phyloP scores from a whole-genome alignment of 53 echinoderm and acorn worm genomes.

The Echinometra lucunter region DNA sequence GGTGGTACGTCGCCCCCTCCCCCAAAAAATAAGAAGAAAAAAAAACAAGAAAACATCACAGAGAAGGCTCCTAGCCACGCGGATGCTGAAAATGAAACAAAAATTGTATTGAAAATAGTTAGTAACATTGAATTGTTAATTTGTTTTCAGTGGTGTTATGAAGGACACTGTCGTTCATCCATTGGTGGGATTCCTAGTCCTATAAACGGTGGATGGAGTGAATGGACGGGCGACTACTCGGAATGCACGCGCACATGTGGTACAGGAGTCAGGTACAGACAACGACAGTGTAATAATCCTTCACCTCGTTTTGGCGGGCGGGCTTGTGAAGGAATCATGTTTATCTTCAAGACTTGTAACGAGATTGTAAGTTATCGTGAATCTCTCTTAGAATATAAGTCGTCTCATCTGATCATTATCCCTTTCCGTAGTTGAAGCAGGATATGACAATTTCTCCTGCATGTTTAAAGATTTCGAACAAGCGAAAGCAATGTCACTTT shows the following conservation, averaged over 20 bases:
- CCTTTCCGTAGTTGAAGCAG: no score
- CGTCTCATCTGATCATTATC: no score
- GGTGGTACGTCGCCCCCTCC: no score
- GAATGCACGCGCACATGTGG: conserved; percentile 84
- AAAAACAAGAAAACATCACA: no score
- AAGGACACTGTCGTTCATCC: neutral
- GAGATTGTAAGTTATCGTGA: conserved; percentile 60
- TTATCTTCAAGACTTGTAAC: conserved; percentile 74
- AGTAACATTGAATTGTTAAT: neutral
- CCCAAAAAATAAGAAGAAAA: no score
- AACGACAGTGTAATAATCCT: conserved; percentile 81
- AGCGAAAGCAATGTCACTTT: no score
- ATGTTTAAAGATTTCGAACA: no score
- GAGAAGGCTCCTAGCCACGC: no score
- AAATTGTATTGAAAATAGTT: no score
- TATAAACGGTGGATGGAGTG: conserved; percentile 82
- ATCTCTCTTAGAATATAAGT: no score
- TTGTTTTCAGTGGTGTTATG: conserved; percentile 50
- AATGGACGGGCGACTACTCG: conserved; percentile 63
- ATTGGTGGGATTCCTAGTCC: conserved; percentile 69
- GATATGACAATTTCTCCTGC: no score
- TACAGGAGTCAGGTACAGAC: conserved; percentile 74
- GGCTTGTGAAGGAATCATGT: conserved; percentile 70
- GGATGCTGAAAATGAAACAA: no score
- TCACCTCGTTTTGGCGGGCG: conserved; percentile 75